Evolutionary conservation across 2,888 invertebrate genomes (phyloP), one percentile per base, ranked within the genome.

Genomic region (Dynastes maya): DNA sequence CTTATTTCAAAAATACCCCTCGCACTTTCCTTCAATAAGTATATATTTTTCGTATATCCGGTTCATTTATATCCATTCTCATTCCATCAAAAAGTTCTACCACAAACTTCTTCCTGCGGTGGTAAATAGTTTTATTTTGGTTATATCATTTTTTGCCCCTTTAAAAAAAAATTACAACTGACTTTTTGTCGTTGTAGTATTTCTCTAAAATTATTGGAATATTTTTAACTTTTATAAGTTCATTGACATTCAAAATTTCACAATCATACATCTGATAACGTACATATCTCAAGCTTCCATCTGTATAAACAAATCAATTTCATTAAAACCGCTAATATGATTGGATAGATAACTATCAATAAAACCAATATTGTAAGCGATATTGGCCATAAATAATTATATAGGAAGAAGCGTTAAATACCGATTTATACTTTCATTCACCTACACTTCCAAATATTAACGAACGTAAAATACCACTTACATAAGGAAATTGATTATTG

Each of bases 371-470:
- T 63, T 32, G 63, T 13, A 5, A 13, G 11, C 11, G 63, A 63
- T 63, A 63, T 63, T 63, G 63, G 29, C 32, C 63, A 13, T 63
- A 32, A 63, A 63, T 29, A 13, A 37, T 63, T 63, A 63, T 63
- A 63, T 32, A 8, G 32, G 2, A 27, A 13, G 63, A 29, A 32
- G 63, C 63, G 32, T 27, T 63, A 63, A 32, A 63, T 29, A 29
- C 63, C 63, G 8, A 63, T 32, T 32, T 58, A 58, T 58, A 58
- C 16, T 58, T 58, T 58, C 27, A 32, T 27, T 29, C 8, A 63
- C 9, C 63, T 32, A 63, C 61, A 61, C 22, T 11, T 61, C 61
- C 2, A 29, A 61, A 61, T 63, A 63, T 63, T 63, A 22, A 58
- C 22, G 22, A 27, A 16, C 22, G 8, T 16, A 58, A 1, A 22